These are phyloP conservation scores for Horisme vitalbata DNA, from an alignment of 2,888 invertebrate species.

Conservation along the genomic window DNA sequence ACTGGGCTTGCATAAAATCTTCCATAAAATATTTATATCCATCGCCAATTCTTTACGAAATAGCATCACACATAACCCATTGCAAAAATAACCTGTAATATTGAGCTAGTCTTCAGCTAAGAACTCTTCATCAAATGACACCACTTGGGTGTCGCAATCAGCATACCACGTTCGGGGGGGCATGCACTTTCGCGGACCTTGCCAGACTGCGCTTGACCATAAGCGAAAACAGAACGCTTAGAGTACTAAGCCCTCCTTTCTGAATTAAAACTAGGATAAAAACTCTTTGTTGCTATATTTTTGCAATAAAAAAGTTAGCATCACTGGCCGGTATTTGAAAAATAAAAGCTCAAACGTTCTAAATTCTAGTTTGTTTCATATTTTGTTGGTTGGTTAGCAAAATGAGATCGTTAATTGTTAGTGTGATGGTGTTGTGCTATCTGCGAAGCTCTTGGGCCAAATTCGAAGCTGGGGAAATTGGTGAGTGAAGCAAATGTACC, in stretches of 20 bases:
- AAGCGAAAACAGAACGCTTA: slow-evolving; percentile 29
- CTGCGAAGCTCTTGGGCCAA: slow-evolving; percentile 47
- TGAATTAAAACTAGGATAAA: slow-evolving; percentile 1
- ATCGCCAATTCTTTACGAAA: slow-evolving; percentile 3
- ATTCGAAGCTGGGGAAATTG: slow-evolving; percentile 53
- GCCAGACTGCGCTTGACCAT: slow-evolving; percentile 43
- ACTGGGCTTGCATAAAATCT: too few relatives aligned
- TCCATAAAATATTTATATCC: not conserved
- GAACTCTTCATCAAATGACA: slow-evolving; percentile 37
- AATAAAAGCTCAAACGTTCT: slow-evolving; percentile 7
- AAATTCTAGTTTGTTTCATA: not conserved
- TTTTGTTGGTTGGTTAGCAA: slow-evolving; percentile 17
- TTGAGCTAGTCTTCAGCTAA: slow-evolving; percentile 28
- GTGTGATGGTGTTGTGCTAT: slow-evolving; percentile 53
- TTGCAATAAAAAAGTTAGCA: slow-evolving; percentile 2
- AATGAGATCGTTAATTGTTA: slow-evolving; percentile 47
- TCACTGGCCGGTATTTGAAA: slow-evolving; percentile 1
- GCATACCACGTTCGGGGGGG: slow-evolving; percentile 48
- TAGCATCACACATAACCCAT: slow-evolving; percentile 21
- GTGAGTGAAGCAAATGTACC: slow-evolving; percentile 43
- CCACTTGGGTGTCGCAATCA: slow-evolving; percentile 48
- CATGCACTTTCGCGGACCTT: slow-evolving; percentile 54
- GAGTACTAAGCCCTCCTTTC: slow-evolving; percentile 14
- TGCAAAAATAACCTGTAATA: slow-evolving; percentile 28
- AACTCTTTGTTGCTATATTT: slow-evolving; percentile 5